Conservation (phyloP, 64 coral and sea anemone species). For the Stylophora pistillata region DNA sequence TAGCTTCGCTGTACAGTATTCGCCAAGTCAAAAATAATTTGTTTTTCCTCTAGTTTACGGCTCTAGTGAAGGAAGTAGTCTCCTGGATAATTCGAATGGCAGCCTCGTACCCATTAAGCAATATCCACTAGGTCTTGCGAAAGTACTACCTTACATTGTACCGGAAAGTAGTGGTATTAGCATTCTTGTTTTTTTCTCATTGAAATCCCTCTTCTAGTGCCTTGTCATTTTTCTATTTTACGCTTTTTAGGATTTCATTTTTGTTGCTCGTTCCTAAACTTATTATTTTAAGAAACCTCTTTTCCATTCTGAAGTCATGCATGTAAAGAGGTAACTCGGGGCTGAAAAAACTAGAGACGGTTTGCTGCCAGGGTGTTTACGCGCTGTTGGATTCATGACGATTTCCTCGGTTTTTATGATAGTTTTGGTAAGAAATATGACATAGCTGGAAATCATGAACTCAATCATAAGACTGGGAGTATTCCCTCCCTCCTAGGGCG, state of each 20-base stretch:
- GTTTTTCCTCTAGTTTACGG: neutral
- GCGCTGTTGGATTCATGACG: neutral
- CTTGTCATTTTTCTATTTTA: too few species aligned
- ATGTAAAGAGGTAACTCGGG: neutral
- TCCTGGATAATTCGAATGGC: slow-evolving; percentile 2
- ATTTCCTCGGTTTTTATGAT: neutral
- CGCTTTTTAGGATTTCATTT: too few species aligned
- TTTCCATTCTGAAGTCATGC: slow-evolving; percentile 1
- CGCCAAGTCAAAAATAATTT: neutral
- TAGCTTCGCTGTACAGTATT: neutral
- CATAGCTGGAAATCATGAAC: slow-evolving; percentile 9
- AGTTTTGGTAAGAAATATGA: neutral
- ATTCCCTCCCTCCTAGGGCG: too few species aligned
- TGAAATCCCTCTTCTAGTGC: too few species aligned
- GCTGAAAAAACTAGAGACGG: neutral
- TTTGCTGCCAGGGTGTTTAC: neutral
- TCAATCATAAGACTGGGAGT: neutral
- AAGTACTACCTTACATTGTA: neutral
- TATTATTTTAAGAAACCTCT: neutral
- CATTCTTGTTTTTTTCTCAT: neutral
- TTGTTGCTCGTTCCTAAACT: neutral
- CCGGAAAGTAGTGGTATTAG: neutral
- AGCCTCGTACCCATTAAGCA: neutral
- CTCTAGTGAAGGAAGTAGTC: neutral
- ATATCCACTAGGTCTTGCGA: neutral